Evolutionary conservation across 2,888 invertebrate species (phyloP).

Genomic region (Agrilus biguttatus): DNA sequence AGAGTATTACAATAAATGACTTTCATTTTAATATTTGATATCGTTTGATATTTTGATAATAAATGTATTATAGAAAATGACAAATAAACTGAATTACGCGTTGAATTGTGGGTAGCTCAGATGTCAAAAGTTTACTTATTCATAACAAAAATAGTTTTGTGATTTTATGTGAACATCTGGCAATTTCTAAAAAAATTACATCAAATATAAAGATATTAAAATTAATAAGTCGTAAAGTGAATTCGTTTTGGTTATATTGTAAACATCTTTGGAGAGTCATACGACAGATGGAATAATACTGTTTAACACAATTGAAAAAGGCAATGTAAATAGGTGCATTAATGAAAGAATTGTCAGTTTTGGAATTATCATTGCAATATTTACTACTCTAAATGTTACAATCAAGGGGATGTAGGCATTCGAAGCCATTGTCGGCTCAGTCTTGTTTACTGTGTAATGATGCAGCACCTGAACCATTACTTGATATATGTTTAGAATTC

Average conservation of each 20-base stretch:
- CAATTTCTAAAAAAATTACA: constrained; percentile 13
- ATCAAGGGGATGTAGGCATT: constrained; percentile 25
- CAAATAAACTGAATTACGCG: constrained; percentile 1
- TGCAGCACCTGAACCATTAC: constrained; percentile 41
- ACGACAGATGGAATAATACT: neutral
- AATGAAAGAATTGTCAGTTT: neutral
- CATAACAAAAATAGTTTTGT: constrained; percentile 26
- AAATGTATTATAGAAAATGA: neutral
- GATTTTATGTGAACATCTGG: constrained; percentile 19
- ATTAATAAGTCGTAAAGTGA: constrained; percentile 5
- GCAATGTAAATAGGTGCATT: constrained; percentile 6
- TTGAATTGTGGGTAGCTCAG: constrained; percentile 13
- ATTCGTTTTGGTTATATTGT: neutral
- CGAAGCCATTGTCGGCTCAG: constrained; percentile 25
- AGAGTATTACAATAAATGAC: too few relatives aligned
- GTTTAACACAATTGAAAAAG: constrained; percentile 1
- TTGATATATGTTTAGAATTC: constrained; percentile 47
- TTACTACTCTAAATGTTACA: constrained; percentile 22
- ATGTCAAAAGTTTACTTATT: constrained; percentile 21
- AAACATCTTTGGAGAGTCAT: neutral
- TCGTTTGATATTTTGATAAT: neutral
- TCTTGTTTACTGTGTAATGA: constrained; percentile 29
- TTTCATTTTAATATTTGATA: neutral
- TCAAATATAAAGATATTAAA: neutral
- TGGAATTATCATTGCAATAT: neutral